Conservation (phyloP, 2,797 vertebrate species). For the Rousettus madagascariensis region DNA sequence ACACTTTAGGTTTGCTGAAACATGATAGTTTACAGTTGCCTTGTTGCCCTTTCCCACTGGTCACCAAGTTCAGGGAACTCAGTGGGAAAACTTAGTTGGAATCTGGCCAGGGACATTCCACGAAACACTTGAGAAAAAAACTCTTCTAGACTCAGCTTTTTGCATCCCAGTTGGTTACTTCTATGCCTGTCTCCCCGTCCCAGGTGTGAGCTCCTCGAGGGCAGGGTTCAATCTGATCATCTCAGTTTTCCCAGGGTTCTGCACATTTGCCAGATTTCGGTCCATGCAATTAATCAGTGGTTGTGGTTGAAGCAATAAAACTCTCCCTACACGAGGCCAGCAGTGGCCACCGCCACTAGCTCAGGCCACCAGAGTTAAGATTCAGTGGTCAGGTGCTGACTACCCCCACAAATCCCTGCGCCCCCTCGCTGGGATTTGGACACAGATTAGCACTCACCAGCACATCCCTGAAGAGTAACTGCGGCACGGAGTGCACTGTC, state of each 20-base stretch:
- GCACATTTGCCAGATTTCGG: not conserved
- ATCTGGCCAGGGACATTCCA: not conserved
- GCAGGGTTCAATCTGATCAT: not conserved
- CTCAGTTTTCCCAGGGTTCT: not conserved
- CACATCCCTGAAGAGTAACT: constrained; percentile 95
- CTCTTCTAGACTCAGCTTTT: not conserved
- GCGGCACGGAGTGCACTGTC: constrained; percentile 92
- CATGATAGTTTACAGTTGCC: not conserved
- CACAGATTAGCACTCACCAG: constrained; percentile 88
- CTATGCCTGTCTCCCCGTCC: not conserved
- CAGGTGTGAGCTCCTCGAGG: not conserved
- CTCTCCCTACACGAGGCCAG: not conserved
- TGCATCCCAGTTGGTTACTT: not conserved
- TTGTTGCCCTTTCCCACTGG: not conserved
- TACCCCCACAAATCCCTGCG: not conserved
- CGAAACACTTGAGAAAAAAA: not conserved
- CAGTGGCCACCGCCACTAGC: not conserved
- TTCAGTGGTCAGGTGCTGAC: not conserved
- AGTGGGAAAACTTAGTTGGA: not conserved
- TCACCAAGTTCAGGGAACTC: constrained; percentile 27
- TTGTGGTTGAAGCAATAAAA: not conserved
- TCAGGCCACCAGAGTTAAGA: not conserved
- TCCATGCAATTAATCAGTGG: not conserved
- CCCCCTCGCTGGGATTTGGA: not conserved
- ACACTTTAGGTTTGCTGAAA: constrained; percentile 13